phyloP scores from a whole-genome alignment of 1,140 invertebrate genomes.

The Polypedilum pembai region DNA sequence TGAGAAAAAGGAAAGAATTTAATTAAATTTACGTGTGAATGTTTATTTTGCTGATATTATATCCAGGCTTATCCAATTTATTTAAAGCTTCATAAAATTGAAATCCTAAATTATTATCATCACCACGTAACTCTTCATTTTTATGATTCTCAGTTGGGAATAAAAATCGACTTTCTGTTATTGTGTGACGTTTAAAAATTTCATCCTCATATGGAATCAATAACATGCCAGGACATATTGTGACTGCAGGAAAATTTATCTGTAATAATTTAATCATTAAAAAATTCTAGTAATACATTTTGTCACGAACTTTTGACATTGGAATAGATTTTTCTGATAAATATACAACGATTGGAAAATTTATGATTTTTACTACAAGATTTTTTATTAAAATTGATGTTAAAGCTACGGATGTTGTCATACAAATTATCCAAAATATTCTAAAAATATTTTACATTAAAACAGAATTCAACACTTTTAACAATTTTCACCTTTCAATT shows the following conservation, averaged over 20 bases:
- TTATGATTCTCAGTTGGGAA: too few relatives aligned
- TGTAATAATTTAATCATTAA: not conserved
- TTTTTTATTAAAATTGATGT: not conserved
- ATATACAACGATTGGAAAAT: not conserved
- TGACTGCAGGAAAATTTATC: slow-evolving; percentile 23
- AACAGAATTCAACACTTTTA: not conserved
- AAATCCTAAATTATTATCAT: too few relatives aligned
- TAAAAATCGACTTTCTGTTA: too few relatives aligned
- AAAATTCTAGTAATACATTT: too few relatives aligned
- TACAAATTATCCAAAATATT: not conserved
- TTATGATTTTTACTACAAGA: not conserved
- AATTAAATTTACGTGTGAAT: too few relatives aligned
- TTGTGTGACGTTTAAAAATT: too few relatives aligned
- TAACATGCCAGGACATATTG: not conserved
- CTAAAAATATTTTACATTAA: not conserved
- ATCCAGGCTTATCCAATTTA: too few relatives aligned
- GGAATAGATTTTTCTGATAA: not conserved
- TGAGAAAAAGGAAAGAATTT: too few relatives aligned
- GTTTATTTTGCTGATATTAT: too few relatives aligned
- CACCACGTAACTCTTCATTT: too few relatives aligned
- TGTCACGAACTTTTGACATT: not conserved
- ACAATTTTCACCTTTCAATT: not conserved
- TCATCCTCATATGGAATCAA: not conserved
- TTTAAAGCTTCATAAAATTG: too few relatives aligned
- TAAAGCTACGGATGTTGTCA: not conserved